A percentile compares a stretch with the other conserved stretches of the same genome.
These are phyloP conservation scores for Tillus elongatus DNA, from an alignment of 2,888 invertebrate species.

Conservation along the genomic window DNA sequence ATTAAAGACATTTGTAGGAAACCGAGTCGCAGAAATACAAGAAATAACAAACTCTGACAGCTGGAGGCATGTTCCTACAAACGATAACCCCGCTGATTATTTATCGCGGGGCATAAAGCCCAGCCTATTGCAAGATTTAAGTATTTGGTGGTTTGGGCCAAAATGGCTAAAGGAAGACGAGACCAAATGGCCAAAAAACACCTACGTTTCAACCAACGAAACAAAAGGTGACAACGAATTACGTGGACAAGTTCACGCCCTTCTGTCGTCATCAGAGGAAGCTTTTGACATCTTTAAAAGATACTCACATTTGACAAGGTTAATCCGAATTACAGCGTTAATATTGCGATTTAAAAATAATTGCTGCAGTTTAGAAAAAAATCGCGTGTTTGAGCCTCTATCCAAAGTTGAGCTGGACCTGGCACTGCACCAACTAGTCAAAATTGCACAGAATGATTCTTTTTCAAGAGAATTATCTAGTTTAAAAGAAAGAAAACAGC, in stretches of 20 bases:
- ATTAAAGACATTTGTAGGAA: background rate
- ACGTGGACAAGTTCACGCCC: too few species aligned
- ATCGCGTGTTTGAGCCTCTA: too few species aligned
- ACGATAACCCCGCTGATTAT: background rate
- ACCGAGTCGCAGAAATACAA: background rate
- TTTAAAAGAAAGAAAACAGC: constrained; percentile 2
- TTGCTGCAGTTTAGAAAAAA: too few species aligned
- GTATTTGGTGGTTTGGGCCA: background rate
- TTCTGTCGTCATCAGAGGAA: too few species aligned
- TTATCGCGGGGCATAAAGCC: background rate
- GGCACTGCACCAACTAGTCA: background rate
- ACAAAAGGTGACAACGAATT: too few species aligned
- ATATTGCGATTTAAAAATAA: constrained; percentile 10
- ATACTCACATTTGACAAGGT: constrained; percentile 6
- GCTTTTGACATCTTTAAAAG: background rate
- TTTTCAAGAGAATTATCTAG: constrained; percentile 5
- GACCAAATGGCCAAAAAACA: constrained; percentile 14
- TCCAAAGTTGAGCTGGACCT: background rate
- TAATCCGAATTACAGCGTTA: constrained; percentile 3
- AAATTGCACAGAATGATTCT: constrained; percentile 6
- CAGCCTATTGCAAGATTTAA: background rate
- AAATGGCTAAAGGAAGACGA: constrained; percentile 5
- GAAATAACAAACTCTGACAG: background rate
- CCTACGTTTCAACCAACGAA: too few species aligned
- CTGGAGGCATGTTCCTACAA: background rate